A percentile compares a stretch with the other conserved stretches of the same genome.
These are phyloP conservation scores for Cirrhinus mrigala DNA, from an alignment of 2,797 vertebrate species.

Conservation along the genomic window DNA sequence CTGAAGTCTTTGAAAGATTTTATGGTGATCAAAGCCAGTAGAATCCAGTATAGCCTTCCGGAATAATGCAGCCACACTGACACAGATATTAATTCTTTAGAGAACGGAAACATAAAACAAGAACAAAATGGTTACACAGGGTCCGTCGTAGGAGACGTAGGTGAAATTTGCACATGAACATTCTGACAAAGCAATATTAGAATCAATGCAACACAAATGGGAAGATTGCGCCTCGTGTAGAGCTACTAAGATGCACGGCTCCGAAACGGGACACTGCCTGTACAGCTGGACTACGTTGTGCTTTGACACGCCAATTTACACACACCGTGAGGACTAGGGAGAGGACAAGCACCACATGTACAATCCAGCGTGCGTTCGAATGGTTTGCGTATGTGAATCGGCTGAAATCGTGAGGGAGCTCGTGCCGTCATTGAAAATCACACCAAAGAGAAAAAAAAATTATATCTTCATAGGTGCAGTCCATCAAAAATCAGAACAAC, in stretches of 20 bases:
- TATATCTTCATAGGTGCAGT: neutral
- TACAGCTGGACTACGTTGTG: conserved; percentile 33
- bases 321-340: conserved; percentile 26
- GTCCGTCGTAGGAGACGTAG: conserved; percentile 37
- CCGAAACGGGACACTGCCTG: conserved; percentile 43
- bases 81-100: conserved; percentile 66
- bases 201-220: conserved; percentile 43
- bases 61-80: conserved; percentile 71
- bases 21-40: conserved; percentile 69
- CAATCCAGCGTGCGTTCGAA: conserved; percentile 30
- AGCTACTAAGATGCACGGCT: conserved; percentile 24
- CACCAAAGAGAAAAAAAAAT: neutral
- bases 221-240: conserved; percentile 11
- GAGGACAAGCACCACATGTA: conserved; percentile 39
- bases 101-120: conserved; percentile 65
- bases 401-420: neutral
- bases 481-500: neutral
- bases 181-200: conserved; percentile 39
- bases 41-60: conserved; percentile 71
- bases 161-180: conserved; percentile 54
- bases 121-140: conserved; percentile 62
- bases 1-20: conserved; percentile 71
- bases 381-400: neutral
- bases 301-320: conserved; percentile 39
- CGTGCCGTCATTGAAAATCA: neutral